Evolutionary conservation across 2,113 vertebrate genomes (phyloP), one percentile per base, ranked within the genome.

Genomic region (Rhea americana): DNA sequence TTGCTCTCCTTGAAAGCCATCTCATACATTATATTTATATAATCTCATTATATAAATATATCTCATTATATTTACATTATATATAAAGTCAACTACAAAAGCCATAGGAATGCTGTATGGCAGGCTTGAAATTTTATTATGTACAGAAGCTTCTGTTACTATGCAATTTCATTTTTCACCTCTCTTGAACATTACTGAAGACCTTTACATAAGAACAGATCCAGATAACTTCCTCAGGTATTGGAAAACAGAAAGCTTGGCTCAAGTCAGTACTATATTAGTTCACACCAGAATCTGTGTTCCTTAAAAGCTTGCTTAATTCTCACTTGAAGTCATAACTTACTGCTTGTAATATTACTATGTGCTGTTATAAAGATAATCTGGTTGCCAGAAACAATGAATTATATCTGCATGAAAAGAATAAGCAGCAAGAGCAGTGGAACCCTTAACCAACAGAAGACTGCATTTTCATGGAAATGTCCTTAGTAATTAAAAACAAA

Each of bases 331-430:
- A 87, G 62, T 47, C 76, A 53, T 16, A 4, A 3, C 53, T 84
- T 85, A 41, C 79, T 75, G 25, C 39, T n/a, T 86, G 51, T 41
- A 86, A 19, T 2, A 3, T 65, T 83, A 75, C 80, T 80, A 88
- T 48, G 73, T 78, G 82, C 62, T 90, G 77, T 63, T 91, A 39
- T 78, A 91, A 84, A 90, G 91, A 84, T 25, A 82, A 94, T 84
- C 87, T 93, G 90, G 90, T 53, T 78, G 58, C 93, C 91, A 94
- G 95, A 93, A 93, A 66, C 58, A 91, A 47, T 37, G 58, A 91
- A 70, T 39, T 63, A 90, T 82, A 47, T 45, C 77, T 89, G 66
- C 35, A 37, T 79, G 66, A 89, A 88, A 90, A 62, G 85, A 93
- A 90, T 9, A 53, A 96, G 45, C 82, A 93, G 77, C 87, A 84